phyloP scores from a whole-genome alignment of 1,140 invertebrate species.

The Drosophila dunni region DNA sequence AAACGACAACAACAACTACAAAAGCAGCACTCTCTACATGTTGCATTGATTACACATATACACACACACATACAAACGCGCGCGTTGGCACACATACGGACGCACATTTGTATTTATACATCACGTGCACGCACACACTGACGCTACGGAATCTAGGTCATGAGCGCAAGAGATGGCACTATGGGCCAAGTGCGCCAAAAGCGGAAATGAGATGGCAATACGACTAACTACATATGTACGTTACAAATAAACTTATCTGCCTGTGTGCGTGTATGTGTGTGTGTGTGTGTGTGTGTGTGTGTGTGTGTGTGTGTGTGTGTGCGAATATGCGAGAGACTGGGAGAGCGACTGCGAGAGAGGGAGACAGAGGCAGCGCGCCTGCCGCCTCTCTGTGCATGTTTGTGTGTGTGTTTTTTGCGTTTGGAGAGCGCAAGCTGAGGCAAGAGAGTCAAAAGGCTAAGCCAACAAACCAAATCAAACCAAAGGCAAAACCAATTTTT shows the following conservation, averaged over 20 bases:
- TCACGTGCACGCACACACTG: conserved; percentile 75
- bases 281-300: conserved; percentile 14
- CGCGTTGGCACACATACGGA: conserved; percentile 11
- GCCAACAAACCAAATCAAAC: conserved; percentile 38
- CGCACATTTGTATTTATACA: conserved; percentile 66
- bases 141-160: conserved; percentile 81
- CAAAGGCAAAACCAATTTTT: conserved; percentile 41
- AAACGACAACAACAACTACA: conserved; percentile 36
- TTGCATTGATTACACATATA: conserved; percentile 83
- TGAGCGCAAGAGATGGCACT: conserved; percentile 84
- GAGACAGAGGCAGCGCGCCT: conserved; percentile 23
- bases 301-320: background rate
- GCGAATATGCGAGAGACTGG: background rate
- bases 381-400: conserved; percentile 17
- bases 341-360: conserved; percentile 1
- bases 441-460: conserved; percentile 15
- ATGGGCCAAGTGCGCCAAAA: conserved; percentile 73
- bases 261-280: conserved; percentile 18
- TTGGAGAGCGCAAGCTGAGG: conserved; percentile 6
- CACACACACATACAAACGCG: conserved; percentile 5
- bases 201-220: conserved; percentile 83
- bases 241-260: conserved; percentile 55
- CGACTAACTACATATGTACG: conserved; percentile 55
- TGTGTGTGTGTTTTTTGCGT: conserved; percentile 15
- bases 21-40: conserved; percentile 72